Percentiles rank a stretch among this genome's conserved stretches.
Evolutionary conservation across 23 tunicate species (phyloP).

Genomic region (Ascidia mentula): DNA sequence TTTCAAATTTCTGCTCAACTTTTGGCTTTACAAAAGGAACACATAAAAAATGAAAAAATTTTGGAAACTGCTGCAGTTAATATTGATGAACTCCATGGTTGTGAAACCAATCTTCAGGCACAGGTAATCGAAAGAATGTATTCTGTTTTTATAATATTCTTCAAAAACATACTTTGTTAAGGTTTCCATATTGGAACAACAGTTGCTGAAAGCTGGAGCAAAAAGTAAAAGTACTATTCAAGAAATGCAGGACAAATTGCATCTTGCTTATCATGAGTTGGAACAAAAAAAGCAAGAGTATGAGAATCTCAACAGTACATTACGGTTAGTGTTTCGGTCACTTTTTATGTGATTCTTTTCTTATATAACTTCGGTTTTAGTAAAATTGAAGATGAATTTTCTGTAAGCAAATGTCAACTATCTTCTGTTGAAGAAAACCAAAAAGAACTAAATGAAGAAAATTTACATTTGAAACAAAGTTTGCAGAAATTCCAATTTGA

Average conservation of each 20-base stretch:
- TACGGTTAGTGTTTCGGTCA: slow-evolving; percentile 28
- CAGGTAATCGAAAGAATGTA: background rate
- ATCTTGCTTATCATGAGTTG: slow-evolving; percentile 53
- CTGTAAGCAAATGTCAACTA: slow-evolving; percentile 40
- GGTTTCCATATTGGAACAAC: slow-evolving; percentile 56
- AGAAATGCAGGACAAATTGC: slow-evolving; percentile 37
- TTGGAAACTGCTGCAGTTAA: slow-evolving; percentile 43
- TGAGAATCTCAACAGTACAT: slow-evolving; percentile 46
- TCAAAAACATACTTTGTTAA: background rate
- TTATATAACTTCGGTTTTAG: slow-evolving; percentile 17
- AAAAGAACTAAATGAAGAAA: slow-evolving; percentile 17
- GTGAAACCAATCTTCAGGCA: slow-evolving; percentile 38
- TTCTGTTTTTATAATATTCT: background rate
- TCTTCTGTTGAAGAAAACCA: slow-evolving; percentile 28
- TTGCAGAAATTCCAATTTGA: slow-evolving; percentile 35
- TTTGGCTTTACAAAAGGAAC: slow-evolving; percentile 33
- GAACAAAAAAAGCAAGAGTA: slow-evolving; percentile 57
- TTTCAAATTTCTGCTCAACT: slow-evolving; percentile 27
- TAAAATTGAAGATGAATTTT: slow-evolving; percentile 62
- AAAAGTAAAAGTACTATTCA: slow-evolving; percentile 17
- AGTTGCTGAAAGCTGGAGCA: background rate
- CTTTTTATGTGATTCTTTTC: background rate
- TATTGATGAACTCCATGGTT: slow-evolving; percentile 40
- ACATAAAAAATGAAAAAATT: slow-evolving; percentile 41
- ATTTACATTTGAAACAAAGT: slow-evolving; percentile 12